A percentile compares a stretch with the other conserved stretches of the same genome.
phyloP scores from a whole-genome alignment of 35 echinoderm and acorn worm species.

The Apostichopus parvimensis region DNA sequence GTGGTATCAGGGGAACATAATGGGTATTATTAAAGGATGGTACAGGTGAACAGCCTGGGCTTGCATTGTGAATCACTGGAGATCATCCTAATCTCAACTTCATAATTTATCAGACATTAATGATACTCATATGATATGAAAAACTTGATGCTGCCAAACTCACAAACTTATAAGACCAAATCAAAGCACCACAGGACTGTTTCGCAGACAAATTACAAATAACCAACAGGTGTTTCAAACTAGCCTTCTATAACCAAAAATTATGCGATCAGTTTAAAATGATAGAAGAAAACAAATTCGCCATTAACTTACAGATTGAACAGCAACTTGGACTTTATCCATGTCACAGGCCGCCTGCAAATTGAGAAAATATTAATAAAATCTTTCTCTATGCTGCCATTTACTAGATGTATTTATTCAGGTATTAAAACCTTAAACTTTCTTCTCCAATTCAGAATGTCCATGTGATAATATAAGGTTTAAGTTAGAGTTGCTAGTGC shows the following conservation, averaged over 20 bases:
- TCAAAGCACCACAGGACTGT: too few relatives aligned
- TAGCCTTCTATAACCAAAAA: neutral
- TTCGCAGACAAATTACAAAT: too few relatives aligned
- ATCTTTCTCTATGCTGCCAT: neutral
- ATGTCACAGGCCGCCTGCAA: conserved; percentile 82
- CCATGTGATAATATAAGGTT: too few relatives aligned
- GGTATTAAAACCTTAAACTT: neutral
- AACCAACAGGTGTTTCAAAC: neutral
- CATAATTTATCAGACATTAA: too few relatives aligned
- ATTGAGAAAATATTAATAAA: conserved; percentile 3
- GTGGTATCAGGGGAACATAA: too few relatives aligned
- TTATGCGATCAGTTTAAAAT: neutral
- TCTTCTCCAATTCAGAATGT: too few relatives aligned
- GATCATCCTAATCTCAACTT: neutral
- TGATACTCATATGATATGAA: too few relatives aligned
- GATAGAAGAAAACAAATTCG: neutral
- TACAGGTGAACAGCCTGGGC: neutral
- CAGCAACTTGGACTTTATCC: conserved; percentile 86
- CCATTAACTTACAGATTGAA: conserved; percentile 83
- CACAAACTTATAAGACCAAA: too few relatives aligned
- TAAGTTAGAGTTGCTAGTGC: too few relatives aligned
- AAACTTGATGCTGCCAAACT: too few relatives aligned
- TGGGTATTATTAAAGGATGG: too few relatives aligned
- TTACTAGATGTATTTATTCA: neutral
- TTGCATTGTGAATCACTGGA: neutral